Conservation (phyloP, 2,888 invertebrate genomes). For the Cephus nigrinus region DNA sequence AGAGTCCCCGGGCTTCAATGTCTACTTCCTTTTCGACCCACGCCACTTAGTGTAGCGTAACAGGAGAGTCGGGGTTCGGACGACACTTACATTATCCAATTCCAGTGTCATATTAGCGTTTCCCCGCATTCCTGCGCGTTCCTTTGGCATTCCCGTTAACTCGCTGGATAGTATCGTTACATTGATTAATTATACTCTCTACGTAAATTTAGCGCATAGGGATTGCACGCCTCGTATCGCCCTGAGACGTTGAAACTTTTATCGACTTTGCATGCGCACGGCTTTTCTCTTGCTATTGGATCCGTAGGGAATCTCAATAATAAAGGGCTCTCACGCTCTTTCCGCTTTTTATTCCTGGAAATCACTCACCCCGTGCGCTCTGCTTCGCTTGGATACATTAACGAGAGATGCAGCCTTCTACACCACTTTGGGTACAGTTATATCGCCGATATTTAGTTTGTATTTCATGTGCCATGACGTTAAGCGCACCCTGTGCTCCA, state of each 20-base stretch:
- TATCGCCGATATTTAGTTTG: neutral
- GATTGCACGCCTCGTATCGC: constrained; percentile 21
- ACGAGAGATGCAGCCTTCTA: too few species aligned
- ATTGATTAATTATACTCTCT: too few species aligned
- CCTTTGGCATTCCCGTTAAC: neutral
- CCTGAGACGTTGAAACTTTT: constrained; percentile 45
- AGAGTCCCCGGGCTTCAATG: neutral
- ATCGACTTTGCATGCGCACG: constrained; percentile 27
- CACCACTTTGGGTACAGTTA: too few species aligned
- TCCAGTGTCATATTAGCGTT: too few species aligned
- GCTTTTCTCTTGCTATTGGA: constrained; percentile 12
- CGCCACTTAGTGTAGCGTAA: neutral
- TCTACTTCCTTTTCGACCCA: neutral
- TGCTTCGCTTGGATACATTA: too few species aligned
- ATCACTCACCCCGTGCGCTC: too few species aligned
- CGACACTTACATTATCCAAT: too few species aligned
- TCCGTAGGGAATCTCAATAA: constrained; percentile 35
- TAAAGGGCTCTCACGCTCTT: constrained; percentile 22
- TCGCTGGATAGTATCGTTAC: too few species aligned
- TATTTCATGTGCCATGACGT: neutral
- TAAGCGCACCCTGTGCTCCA: constrained; percentile 11
- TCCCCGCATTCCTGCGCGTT: constrained; percentile 11
- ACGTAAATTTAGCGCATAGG: too few species aligned
- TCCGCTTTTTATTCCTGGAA: neutral
- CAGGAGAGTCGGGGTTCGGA: neutral